phyloP scores from a whole-genome alignment of 2,888 invertebrate genomes.

The Heliconius aoede region DNA sequence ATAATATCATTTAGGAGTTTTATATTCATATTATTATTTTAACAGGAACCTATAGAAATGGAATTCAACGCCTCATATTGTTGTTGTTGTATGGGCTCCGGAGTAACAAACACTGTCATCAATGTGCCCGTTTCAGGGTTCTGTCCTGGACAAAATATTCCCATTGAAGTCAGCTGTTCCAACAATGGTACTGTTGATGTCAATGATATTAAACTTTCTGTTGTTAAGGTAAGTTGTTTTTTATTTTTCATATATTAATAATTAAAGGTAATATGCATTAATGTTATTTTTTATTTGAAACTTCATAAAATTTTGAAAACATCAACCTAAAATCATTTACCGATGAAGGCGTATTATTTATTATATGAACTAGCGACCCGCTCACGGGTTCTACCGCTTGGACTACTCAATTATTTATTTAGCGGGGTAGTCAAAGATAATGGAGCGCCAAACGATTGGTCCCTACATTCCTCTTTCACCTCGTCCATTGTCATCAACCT shows the following conservation, averaged over 20 bases:
- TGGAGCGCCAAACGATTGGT: too few species aligned
- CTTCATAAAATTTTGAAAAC: not conserved
- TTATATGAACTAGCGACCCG: too few species aligned
- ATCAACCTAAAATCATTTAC: too few species aligned
- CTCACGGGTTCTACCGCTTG: too few species aligned
- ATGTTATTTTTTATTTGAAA: not conserved
- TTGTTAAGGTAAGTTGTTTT: conserved; percentile 79
- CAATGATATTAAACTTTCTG: conserved; percentile 79
- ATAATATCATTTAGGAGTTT: too few species aligned
- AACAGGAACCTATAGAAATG: conserved; percentile 85
- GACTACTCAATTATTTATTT: too few species aligned
- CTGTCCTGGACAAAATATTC: conserved; percentile 88
- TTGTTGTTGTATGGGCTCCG: conserved; percentile 71
- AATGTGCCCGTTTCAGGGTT: conserved; percentile 87
- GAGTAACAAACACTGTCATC: conserved; percentile 59
- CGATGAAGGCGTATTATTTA: too few species aligned
- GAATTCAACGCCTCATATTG: conserved; percentile 88
- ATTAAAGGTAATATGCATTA: not conserved
- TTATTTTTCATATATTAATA: not conserved
- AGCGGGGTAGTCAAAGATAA: too few species aligned
- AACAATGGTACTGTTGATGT: conserved; percentile 88
- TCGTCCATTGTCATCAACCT: too few species aligned
- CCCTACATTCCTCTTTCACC: too few species aligned
- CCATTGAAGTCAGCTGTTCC: conserved; percentile 86
- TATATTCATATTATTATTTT: too few species aligned